These are phyloP conservation scores for Colletes collaris DNA, from an alignment of 2,888 invertebrate genomes.

Conservation along the genomic window DNA sequence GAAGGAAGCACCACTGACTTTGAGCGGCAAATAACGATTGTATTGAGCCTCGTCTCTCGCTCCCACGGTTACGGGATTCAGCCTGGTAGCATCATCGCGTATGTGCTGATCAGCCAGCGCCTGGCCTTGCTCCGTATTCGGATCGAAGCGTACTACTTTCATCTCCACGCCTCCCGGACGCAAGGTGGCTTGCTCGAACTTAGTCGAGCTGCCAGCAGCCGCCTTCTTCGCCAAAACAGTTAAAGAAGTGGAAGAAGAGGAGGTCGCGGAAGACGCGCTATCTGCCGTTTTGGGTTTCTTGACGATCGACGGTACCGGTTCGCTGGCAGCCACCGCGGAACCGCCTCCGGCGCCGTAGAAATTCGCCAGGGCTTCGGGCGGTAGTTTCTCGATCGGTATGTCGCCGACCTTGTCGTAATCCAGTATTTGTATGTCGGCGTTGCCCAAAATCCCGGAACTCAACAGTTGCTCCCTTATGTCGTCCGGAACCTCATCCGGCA, in stretches of 20 bases:
- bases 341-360: conserved; percentile 93
- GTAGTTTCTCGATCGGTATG: conserved; percentile 91
- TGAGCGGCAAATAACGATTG: conserved; percentile 92
- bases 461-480: conserved; percentile 92
- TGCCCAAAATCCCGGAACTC: conserved; percentile 93
- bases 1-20: conserved; percentile 93
- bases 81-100: conserved; percentile 88
- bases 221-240: conserved; percentile 63
- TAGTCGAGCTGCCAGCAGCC: conserved; percentile 53
- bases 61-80: conserved; percentile 89
- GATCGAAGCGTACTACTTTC: conserved; percentile 93
- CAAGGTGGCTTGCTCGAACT: conserved; percentile 81
- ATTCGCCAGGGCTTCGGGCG: conserved; percentile 93
- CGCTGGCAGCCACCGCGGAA: conserved; percentile 87
- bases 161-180: conserved; percentile 88
- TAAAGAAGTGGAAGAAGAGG: conserved; percentile 31
- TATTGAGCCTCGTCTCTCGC: conserved; percentile 86
- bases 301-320: conserved; percentile 88
- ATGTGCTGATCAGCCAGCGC: conserved; percentile 89
- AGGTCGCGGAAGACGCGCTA: conserved; percentile 35
- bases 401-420: conserved; percentile 96
- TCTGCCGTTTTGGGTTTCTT: conserved; percentile 77
- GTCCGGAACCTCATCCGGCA: conserved; percentile 95
- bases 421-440: conserved; percentile 93
- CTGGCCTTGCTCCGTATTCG: conserved; percentile 89